A percentile compares a stretch with the other conserved stretches of the same genome.
Evolutionary conservation across 2,797 vertebrate species (phyloP).

Genomic region (Philypnodon macrostomus): DNA sequence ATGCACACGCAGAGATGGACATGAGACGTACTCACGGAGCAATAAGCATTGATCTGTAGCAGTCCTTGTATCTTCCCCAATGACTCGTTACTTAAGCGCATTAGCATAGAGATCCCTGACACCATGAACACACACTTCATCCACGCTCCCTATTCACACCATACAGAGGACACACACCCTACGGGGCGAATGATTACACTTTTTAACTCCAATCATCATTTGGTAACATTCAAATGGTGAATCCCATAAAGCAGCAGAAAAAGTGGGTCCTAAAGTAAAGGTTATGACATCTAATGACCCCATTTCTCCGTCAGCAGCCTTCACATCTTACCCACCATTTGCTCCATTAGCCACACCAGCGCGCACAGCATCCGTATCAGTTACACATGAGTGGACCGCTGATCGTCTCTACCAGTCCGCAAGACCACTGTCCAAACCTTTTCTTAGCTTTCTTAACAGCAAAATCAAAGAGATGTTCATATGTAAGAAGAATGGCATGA

Average conservation of each 20-base stretch:
- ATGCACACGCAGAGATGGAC: conserved; percentile 62
- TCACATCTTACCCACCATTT: conserved; percentile 54
- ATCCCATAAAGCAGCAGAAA: conserved; percentile 52
- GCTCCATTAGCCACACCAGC: conserved; percentile 62
- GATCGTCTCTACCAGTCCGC: conserved; percentile 27
- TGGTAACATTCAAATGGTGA: conserved; percentile 41
- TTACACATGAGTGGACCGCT: conserved; percentile 41
- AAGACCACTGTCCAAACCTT: neutral
- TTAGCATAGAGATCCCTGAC: conserved; percentile 34
- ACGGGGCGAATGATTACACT: conserved; percentile 22
- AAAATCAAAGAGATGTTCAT: too few species aligned
- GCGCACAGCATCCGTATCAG: conserved; percentile 51
- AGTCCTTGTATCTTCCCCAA: conserved; percentile 23
- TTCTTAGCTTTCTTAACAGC: neutral
- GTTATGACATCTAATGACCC: conserved; percentile 57
- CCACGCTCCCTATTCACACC: neutral
- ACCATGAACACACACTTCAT: conserved; percentile 14
- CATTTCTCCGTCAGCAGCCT: conserved; percentile 40
- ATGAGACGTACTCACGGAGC: conserved; percentile 49
- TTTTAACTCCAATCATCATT: conserved; percentile 44
- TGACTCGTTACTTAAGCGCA: conserved; percentile 22
- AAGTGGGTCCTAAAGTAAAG: conserved; percentile 18
- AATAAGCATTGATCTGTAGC: conserved; percentile 36
- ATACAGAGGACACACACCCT: conserved; percentile 12
- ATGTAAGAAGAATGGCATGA: too few species aligned